phyloP scores from a whole-genome alignment of 2,113 vertebrate genomes.

The Melanocharis versteri region DNA sequence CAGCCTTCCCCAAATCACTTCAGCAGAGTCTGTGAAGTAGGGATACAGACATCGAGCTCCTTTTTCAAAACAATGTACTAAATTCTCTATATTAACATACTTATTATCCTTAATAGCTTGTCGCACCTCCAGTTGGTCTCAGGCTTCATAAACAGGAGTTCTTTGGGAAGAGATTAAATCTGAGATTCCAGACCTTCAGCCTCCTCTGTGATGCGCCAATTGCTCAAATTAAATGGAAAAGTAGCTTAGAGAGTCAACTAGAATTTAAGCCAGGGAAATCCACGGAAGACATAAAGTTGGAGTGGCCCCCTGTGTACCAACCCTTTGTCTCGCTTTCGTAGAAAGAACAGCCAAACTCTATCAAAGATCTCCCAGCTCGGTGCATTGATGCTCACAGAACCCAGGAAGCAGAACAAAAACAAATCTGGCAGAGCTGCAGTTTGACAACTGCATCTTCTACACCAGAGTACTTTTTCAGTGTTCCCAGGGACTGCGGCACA shows the following conservation, averaged over 20 bases:
- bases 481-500: not conserved
- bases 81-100: not conserved
- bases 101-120: not conserved
- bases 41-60: not conserved
- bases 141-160: not conserved
- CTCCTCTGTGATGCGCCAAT: not conserved
- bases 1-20: not conserved
- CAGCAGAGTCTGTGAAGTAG: fast-evolving
- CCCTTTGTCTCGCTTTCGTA: not conserved
- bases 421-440: not conserved
- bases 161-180: not conserved
- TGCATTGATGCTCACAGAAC: not conserved
- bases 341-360: not conserved
- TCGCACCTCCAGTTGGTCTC: not conserved
- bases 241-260: not conserved
- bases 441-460: not conserved
- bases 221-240: not conserved
- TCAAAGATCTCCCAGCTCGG: not conserved
- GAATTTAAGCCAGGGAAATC: not conserved
- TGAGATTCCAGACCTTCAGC: not conserved
- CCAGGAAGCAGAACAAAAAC: not conserved
- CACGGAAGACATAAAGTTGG: not conserved
- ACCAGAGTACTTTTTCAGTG: not conserved
- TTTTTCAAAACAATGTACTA: not conserved
- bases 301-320: not conserved